Base-by-base conservation (phyloP, 2,888 invertebrate genomes). In the Diogma glabrata region DNA sequence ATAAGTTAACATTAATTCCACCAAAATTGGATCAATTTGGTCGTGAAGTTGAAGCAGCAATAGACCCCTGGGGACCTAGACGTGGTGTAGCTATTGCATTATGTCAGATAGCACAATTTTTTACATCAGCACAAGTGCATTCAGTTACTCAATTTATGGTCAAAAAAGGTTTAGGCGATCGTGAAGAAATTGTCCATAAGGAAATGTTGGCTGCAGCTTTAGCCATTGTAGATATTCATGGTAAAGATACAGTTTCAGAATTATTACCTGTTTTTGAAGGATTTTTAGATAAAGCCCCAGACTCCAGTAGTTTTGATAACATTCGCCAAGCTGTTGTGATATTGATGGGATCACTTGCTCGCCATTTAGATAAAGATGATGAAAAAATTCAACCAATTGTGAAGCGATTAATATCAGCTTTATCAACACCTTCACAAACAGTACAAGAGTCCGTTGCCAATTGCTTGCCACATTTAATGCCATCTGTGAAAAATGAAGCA, bases 361-460 rank as follows among this genome's bases (percentile, higher is more conserved):
- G 91, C 40, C 95, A 97, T 77, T 78, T 97, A 61, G 91, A 89
- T 60, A 88, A 89, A 55, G 84, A 84, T 56, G 94, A 96, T 72
- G 78, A 82, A 3, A 76, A 92, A 62, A 86, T 96, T 59, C 87
- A 88, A 64, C 94, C 96, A n/a, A 97, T 99, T 62, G 86, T 97
- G 8, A 80, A 83, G 60, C 79, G 95, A 53, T 75, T 99, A 45
- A 81, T 99, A 49, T 83, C 89, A 49, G 90, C 96, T 1, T 75
- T 99, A 4, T 88, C 89, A 28, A 99, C 97, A 33, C 99, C 99
- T 10, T 95, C 96, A 33, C 95, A 97, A 67, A 90, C 91, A 75
- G 94, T 97, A 0, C 97, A 99, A 76, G 94, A 95, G 71, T 90
- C 97, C 0, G 96, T 97, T 0, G 90, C 95, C 43, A 91, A 93